phyloP scores from a whole-genome alignment of 2,797 vertebrate genomes.

The Manis javanica region DNA sequence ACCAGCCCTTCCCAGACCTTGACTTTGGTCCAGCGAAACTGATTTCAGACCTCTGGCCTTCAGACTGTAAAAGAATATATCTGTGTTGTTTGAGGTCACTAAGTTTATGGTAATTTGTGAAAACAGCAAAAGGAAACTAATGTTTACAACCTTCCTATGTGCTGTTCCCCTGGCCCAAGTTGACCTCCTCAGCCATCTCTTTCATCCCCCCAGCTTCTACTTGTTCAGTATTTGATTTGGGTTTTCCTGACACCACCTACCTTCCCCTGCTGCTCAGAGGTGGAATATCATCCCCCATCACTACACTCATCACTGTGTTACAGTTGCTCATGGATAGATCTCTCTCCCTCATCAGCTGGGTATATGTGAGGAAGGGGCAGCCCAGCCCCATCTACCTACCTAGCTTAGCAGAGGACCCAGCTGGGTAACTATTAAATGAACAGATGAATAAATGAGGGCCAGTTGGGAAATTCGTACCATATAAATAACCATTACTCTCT shows the following conservation, averaged over 20 bases:
- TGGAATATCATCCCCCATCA: too few relatives aligned
- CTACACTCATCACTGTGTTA: neutral
- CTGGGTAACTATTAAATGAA: neutral
- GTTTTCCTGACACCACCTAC: neutral
- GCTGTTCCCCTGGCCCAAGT: neutral
- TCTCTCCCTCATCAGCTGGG: neutral
- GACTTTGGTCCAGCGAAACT: neutral
- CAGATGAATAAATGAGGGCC: neutral
- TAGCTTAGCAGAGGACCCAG: neutral
- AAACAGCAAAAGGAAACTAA: neutral
- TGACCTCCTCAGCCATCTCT: neutral
- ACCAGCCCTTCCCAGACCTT: neutral
- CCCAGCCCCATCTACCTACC: neutral
- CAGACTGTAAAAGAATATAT: constrained; percentile 23
- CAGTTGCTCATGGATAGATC: neutral
- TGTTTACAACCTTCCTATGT: neutral
- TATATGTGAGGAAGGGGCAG: neutral
- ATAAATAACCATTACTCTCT: neutral
- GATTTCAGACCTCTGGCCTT: constrained; percentile 33
- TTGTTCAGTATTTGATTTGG: neutral
- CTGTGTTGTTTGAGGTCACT: neutral
- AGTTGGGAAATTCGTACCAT: neutral
- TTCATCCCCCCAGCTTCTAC: neutral
- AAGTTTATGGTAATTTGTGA: neutral
- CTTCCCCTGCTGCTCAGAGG: neutral